These are phyloP conservation scores for Nesometra sesokonis DNA, from an alignment of 35 echinoderm and acorn worm genomes.

Conservation along the genomic window DNA sequence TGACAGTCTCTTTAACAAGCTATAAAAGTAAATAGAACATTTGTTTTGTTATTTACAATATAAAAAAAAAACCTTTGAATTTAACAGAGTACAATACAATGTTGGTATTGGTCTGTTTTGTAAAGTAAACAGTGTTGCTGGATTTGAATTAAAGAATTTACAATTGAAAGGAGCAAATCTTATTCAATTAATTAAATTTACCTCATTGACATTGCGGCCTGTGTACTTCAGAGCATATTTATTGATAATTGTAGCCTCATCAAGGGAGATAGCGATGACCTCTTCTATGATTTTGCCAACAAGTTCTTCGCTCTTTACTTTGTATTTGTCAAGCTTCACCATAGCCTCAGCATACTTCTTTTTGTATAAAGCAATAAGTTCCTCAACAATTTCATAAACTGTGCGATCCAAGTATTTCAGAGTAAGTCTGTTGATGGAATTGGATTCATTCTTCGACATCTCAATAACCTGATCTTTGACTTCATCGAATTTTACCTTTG, in stretches of 20 bases:
- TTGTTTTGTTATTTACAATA: too few species aligned
- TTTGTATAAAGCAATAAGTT: background rate
- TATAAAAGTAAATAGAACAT: conserved; percentile 8
- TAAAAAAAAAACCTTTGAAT: too few species aligned
- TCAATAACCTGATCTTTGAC: background rate
- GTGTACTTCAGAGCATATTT: conserved; percentile 43
- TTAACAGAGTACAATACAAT: too few species aligned
- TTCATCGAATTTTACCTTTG: conserved; percentile 4
- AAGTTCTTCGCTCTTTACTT: background rate
- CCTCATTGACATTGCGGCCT: conserved; percentile 56
- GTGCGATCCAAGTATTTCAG: conserved; percentile 23
- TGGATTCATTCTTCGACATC: conserved; percentile 38
- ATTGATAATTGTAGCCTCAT: conserved; percentile 39
- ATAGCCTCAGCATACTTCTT: background rate
- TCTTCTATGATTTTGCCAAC: background rate
- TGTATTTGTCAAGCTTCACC: background rate
- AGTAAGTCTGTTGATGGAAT: conserved; percentile 34
- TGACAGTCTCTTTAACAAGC: conserved; percentile 32
- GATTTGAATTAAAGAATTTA: too few species aligned
- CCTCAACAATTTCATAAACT: background rate
- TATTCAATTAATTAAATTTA: conserved; percentile 20
- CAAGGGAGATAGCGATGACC: conserved; percentile 13
- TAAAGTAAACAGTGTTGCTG: too few species aligned
- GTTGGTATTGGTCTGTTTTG: too few species aligned
- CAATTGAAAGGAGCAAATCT: too few species aligned